Base-by-base conservation (phyloP, 2,888 invertebrate species). In the Macrophya annulata region DNA sequence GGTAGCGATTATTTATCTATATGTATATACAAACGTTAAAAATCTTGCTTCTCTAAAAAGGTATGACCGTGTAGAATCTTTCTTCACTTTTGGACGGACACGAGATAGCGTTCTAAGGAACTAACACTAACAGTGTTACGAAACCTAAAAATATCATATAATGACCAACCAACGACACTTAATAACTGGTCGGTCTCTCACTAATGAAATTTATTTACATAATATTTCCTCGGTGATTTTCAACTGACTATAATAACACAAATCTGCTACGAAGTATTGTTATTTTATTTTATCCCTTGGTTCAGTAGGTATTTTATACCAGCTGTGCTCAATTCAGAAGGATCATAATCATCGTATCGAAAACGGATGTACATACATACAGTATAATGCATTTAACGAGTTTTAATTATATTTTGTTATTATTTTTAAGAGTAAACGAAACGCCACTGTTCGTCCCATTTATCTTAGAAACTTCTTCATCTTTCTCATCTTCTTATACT, bases 201-300 rank as follows among this genome's bases (percentile, higher is more conserved):
- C 77, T 77, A 77, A 84, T 84, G 84, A 84, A 77, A 62, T 77
- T 84, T 77, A 84, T 84, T 84, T 45, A 77, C 77, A 77, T 62
- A 76, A 84, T 37, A 12, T 77, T 77, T 48, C 17, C 48, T 72
- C 45, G 2, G 40, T 15, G 40, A 8, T n/a, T 40, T 31, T 40
- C 9, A n/a, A 40, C 72, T 2, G 43, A 43, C 40, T n/a, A n/a
- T 72, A 25, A n/a, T 72, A 25, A 25, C 48, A 15, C 74, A n/a
- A 8, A 74, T 43, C 48, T 84, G 84, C 45, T 21, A 71, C 84
- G 37, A 84, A 37, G 71, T 72, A 43, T 43, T 43, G 45, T 72
- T 8, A 37, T 15, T 31, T n/a, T 31, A 37, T 68, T 12, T 31
- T 31, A 31, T 45, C 76, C 76, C 5, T 25, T 45, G 48, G 43